phyloP scores from a whole-genome alignment of 2,113 vertebrate genomes.

The Desmodus rotundus region DNA sequence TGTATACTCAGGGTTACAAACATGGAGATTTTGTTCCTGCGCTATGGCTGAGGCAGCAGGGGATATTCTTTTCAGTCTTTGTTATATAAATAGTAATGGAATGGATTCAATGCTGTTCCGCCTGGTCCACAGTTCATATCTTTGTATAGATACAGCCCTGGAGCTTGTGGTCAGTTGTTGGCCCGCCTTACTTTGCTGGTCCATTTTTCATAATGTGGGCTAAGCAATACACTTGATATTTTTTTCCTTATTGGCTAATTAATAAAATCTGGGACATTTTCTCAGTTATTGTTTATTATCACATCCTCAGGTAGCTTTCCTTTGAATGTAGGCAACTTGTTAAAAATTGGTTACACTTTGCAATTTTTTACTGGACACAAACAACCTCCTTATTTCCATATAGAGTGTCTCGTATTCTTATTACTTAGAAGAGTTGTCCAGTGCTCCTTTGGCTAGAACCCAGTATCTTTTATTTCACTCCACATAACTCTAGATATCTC shows the following conservation, averaged over 20 bases:
- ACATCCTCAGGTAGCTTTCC: neutral
- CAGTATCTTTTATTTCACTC: neutral
- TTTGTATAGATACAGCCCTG: neutral
- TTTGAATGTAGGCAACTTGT: neutral
- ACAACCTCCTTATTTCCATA: neutral
- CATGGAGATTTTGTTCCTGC: neutral
- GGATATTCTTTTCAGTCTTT: neutral
- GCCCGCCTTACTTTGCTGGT: fast-evolving
- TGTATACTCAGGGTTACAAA: fast-evolving
- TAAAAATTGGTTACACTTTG: neutral
- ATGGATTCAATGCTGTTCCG: fast-evolving
- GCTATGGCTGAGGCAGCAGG: fast-evolving
- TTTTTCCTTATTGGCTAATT: neutral
- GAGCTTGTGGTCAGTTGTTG: neutral
- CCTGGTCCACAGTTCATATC: neutral
- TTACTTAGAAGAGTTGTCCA: neutral
- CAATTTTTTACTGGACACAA: neutral
- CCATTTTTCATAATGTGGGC: neutral
- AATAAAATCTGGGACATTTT: neutral
- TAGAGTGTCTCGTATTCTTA: neutral
- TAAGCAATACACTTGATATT: neutral
- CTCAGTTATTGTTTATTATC: neutral
- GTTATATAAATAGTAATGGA: neutral
- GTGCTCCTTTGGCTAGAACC: neutral
- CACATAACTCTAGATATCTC: neutral